phyloP scores from a whole-genome alignment of 2,113 vertebrate species.

The Scytalopus superciliaris region DNA sequence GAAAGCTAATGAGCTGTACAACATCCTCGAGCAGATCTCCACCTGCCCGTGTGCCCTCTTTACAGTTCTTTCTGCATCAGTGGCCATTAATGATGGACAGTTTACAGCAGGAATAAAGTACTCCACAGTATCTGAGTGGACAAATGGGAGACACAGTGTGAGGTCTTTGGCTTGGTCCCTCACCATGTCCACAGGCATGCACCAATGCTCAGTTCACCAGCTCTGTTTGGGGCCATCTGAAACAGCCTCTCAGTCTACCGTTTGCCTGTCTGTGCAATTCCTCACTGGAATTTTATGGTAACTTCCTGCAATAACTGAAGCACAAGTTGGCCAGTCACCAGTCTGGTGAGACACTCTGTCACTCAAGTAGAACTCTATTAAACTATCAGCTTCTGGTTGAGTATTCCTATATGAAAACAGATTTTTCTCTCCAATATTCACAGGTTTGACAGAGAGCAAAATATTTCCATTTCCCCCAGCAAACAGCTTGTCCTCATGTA shows the following conservation, averaged over 20 bases:
- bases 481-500: conserved; percentile 59
- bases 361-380: conserved; percentile 22
- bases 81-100: background rate
- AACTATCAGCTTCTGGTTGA: conserved; percentile 10
- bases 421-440: conserved; percentile 37
- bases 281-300: background rate
- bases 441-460: conserved; percentile 49
- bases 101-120: background rate
- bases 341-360: background rate
- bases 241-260: background rate
- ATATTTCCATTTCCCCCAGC: conserved; percentile 52
- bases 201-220: rapidly evolving
- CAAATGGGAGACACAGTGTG: rapidly evolving
- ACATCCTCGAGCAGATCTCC: background rate
- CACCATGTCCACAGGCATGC: background rate
- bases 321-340: background rate
- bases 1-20: background rate
- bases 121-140: no score
- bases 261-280: background rate
- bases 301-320: background rate
- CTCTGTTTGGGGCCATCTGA: rapidly evolving
- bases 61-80: background rate
- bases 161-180: background rate
- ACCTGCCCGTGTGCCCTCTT: background rate
- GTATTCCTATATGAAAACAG: conserved; percentile 23